Base-by-base conservation (phyloP, 2,888 invertebrate genomes). In the Itoplectis maculator region DNA sequence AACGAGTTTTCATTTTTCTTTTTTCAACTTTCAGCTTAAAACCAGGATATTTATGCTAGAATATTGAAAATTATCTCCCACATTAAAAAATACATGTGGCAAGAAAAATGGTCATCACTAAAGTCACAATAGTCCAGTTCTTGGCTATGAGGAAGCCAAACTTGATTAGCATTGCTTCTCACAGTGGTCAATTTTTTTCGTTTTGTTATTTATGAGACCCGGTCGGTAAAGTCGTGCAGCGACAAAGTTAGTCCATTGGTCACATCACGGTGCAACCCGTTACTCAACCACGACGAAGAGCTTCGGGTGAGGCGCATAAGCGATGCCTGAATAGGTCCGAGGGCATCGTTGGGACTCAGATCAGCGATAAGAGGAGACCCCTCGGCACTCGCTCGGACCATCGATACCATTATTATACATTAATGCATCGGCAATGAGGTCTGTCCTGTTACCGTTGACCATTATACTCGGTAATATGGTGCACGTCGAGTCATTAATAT, bases 381-480 rank as follows among this genome's bases (percentile, higher is more conserved):
- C 79, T 73, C 76, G 11, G 42, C 29, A 29, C 66, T 35, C 63
- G 13, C 54, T 45, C 40, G 40, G 23, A n/a, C 63, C 49, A 20
- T 23, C 40, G 79, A 84, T 79, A 81, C 85, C 76, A 85, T 88
- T 86, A 88, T 89, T 83, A 89, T 88, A 86, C 89, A 88, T 90
- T 87, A 89, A 90, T 90, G 89, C 89, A 89, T 87, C 86, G 86
- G 80, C 84, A 83, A 84, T 77, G 81, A 85, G 82, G 81, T 86
- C 84, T 73, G 83, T 85, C 86, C 88, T 85, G 83, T 87, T 88
- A 88, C 88, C n/a, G 83, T 88, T 85, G 87, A 85, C 84, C 80
- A 87, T 88, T 86, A 40, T 56, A 45, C 20, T 45, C 9, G 90
- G 29, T 29, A 29, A 29, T 29, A 29, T 5, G 5, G 29, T 29